Base-by-base conservation (phyloP, 2,113 vertebrate genomes). In the Centropus unirufus region DNA sequence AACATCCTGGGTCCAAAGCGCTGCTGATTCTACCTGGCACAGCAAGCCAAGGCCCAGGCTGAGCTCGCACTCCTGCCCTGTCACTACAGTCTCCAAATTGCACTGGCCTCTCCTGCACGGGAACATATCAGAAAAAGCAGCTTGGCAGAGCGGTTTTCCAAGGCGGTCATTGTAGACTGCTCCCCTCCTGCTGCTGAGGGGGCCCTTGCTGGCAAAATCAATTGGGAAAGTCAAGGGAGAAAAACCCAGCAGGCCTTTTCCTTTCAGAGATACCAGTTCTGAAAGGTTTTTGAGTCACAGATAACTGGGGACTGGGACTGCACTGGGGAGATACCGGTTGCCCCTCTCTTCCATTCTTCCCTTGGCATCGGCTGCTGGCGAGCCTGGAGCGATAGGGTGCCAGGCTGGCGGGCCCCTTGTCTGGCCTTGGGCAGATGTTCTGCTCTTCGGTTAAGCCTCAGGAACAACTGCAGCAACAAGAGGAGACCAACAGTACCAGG, bases 391-490 rank as follows among this genome's bases (percentile, higher is more conserved):
- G 75, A 93, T 77, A 96, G 51, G 20, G 39, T 27, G 12, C 22
- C 0, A 13, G 79, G 34, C 24, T 54, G 67, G 63, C 36, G 2
- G 2, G 67, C 8, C 75, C 46, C 14, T 22, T 7, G 14, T 55
- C 72, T 74, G 64, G 36, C 26, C 34, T 68, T 3, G 3, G 76
- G 22, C 86, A 95, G 83, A 95, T 81, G 76, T 81, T 92, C 63
- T 70, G 59, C 55, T 77, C 72, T 93, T 93, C 46, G 0, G 90
- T 96, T 94, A 94, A 88, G 55, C 79, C 93, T 90, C 94, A 94
- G 83, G 59, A 90, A 87, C 44, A 4, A 70, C 68, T 81, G 24
- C 42, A 91, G 68, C 73, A 94, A 81, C 55, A 83, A 51, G 72
- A 55, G 1, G 30, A 55, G 29, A 79, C 58, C 49, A 54, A 29